phyloP scores from a whole-genome alignment of 1,140 invertebrate species.

The Eubasilissa regina region DNA sequence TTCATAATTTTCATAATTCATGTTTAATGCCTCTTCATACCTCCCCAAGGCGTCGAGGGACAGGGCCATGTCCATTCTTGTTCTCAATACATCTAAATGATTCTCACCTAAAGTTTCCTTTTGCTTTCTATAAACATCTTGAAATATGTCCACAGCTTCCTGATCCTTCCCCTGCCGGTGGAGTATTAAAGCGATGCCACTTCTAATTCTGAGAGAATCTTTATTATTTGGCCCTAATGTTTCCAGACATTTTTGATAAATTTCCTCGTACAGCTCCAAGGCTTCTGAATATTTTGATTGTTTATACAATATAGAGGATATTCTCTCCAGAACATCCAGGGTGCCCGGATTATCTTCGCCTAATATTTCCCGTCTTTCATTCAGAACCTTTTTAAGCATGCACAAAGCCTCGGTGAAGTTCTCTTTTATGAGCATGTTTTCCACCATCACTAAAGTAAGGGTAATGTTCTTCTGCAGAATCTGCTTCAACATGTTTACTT shows the following conservation, averaged over 20 bases:
- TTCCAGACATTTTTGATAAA: background rate
- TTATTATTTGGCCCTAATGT: background rate
- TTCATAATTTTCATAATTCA: slow-evolving; percentile 8
- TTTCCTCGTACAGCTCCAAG: background rate
- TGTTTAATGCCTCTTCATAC: slow-evolving; percentile 11
- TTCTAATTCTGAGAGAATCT: background rate
- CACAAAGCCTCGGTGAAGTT: background rate
- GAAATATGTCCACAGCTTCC: slow-evolving; percentile 3
- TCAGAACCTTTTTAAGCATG: background rate
- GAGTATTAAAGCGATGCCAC: background rate
- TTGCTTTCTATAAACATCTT: background rate
- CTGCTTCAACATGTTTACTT: background rate
- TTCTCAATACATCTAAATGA: slow-evolving; percentile 2
- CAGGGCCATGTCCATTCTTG: background rate
- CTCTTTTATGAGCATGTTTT: background rate
- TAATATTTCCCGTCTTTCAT: background rate
- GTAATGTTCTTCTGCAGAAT: background rate
- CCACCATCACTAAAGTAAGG: background rate
- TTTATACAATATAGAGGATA: background rate
- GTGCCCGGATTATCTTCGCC: slow-evolving; percentile 1
- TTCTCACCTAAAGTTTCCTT: slow-evolving; percentile 4
- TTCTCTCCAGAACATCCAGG: background rate
- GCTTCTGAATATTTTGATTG: slow-evolving; percentile 20
- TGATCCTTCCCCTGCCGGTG: background rate
- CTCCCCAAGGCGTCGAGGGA: background rate